A percentile compares a stretch with the other conserved stretches of the same genome.
phyloP scores from a whole-genome alignment of 2,888 invertebrate species.

The Xanthostigma xanthostigma region DNA sequence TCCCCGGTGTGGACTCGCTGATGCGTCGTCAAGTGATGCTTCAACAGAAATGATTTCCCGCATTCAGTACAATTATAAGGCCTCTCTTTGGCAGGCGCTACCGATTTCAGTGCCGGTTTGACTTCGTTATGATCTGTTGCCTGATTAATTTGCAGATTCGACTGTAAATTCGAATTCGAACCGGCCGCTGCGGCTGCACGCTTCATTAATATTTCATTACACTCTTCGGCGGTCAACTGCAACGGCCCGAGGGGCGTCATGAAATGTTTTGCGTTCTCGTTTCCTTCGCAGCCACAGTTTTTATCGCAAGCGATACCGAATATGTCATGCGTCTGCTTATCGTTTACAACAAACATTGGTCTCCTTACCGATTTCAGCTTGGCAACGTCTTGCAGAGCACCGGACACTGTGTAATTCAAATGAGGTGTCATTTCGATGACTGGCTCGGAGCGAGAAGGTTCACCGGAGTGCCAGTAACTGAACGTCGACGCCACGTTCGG shows the following conservation, averaged over 20 bases:
- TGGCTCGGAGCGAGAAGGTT: conserved; percentile 6
- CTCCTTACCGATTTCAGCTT: conserved; percentile 12
- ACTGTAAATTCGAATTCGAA: conserved; percentile 31
- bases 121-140: conserved; percentile 30
- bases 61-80: conserved; percentile 73
- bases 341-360: conserved; percentile 15
- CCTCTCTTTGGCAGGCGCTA: conserved; percentile 43
- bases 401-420: conserved; percentile 10
- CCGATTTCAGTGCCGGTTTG: conserved; percentile 8
- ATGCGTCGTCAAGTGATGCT: conserved; percentile 73
- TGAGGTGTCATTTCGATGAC: conserved; percentile 8
- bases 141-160: conserved; percentile 31
- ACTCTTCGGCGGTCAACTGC: conserved; percentile 60
- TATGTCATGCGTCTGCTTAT: conserved; percentile 16
- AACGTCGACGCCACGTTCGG: conserved; percentile 14
- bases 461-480: conserved; percentile 15
- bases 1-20: conserved; percentile 70
- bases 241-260: conserved; percentile 58
- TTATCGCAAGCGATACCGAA: conserved; percentile 14
- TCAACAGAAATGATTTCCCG: conserved; percentile 68
- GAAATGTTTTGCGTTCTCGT: conserved; percentile 37
- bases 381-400: conserved; percentile 13
- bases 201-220: conserved; percentile 64
- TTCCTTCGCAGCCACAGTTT: conserved; percentile 4
- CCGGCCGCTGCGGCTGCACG: conserved; percentile 48